Percentiles rank a stretch among this genome's conserved stretches.
phyloP scores from a whole-genome alignment of 2,797 vertebrate genomes.

The Mormyrus hasselquistii region DNA sequence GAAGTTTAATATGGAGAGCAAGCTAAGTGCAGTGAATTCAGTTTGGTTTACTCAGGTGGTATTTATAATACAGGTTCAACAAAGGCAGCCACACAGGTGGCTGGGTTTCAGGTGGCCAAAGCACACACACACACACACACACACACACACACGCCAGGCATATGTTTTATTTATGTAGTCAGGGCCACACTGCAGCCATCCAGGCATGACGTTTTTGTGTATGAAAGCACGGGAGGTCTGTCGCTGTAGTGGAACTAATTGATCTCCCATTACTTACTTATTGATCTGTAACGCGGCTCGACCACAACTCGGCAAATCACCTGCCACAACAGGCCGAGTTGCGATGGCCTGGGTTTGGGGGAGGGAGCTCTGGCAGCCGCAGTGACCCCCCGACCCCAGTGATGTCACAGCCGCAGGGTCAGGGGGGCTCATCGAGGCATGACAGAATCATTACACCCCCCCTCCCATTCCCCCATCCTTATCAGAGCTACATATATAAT shows the following conservation, averaged over 20 bases:
- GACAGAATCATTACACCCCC: constrained; percentile 26
- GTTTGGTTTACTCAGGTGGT: neutral
- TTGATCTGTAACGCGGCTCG: constrained; percentile 10
- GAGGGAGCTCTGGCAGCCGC: neutral
- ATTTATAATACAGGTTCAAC: neutral
- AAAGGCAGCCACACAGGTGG: neutral
- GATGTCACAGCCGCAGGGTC: constrained; percentile 16
- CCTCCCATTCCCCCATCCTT: constrained; percentile 22
- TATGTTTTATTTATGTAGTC: neutral
- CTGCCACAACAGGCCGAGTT: neutral
- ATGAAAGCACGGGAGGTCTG: neutral
- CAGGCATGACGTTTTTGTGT: neutral
- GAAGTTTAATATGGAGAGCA: neutral
- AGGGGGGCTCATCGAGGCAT: constrained; percentile 21
- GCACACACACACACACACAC: too few species aligned
- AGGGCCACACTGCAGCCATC: neutral
- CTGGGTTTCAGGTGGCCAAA: neutral
- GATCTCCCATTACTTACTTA: constrained; percentile 4
- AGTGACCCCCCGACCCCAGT: neutral
- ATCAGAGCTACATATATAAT: constrained; percentile 34
- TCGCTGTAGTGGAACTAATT: constrained; percentile 15
- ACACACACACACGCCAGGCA: neutral
- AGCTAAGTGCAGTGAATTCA: neutral
- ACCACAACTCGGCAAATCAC: neutral
- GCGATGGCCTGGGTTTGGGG: neutral